Base-by-base conservation (phyloP, 2,888 invertebrate genomes). In the Plebejus argus region DNA sequence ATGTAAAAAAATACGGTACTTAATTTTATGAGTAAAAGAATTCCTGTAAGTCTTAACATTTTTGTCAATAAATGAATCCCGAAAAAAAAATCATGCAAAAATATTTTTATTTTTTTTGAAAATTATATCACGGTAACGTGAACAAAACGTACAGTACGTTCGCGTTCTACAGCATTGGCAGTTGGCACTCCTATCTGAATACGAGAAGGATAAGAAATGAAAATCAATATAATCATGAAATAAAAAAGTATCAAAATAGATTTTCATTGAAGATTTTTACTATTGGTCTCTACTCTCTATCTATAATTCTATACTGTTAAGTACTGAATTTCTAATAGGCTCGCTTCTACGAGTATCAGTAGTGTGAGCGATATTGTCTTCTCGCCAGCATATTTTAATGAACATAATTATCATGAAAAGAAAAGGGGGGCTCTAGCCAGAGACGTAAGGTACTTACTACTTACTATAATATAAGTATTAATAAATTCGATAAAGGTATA, bases 161-260 rank as follows among this genome's bases (percentile, higher is more conserved):
- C 28, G 39, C 23, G 33, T 20, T 58, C 28, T 70, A 20, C 39
- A 72, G 33, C 18, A 45, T 3, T 10, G 45, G 10, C 28, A 28
- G 28, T 2, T 45, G 10, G 10, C 45, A 10, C 10, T 10, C 10
- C 3, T 10, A 10, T 45, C 45, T 45, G 45, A 45, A 12, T 45
- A 45, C 45, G 45, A 45, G 45, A 45, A 0, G 45, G n/a, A 66
- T 39, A 72, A 45, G 15, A 18, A 20, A n/a, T 39, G 61, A 70
- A 56, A 77, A 56, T 58, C 66, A 71, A 56, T 7, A 53, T n/a
- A n/a, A n/a, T 76, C 18, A 76, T 35, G 23, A 53, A 56, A 76
- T 77, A 71, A 78, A 77, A 78, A 79, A 77, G 78, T 12, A 76
- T 66, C 5, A 66, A 76, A 20, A 76, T 58, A 76, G 66, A 33